Conservation (phyloP, 2,113 vertebrate species). For the Prolemur simus region DNA sequence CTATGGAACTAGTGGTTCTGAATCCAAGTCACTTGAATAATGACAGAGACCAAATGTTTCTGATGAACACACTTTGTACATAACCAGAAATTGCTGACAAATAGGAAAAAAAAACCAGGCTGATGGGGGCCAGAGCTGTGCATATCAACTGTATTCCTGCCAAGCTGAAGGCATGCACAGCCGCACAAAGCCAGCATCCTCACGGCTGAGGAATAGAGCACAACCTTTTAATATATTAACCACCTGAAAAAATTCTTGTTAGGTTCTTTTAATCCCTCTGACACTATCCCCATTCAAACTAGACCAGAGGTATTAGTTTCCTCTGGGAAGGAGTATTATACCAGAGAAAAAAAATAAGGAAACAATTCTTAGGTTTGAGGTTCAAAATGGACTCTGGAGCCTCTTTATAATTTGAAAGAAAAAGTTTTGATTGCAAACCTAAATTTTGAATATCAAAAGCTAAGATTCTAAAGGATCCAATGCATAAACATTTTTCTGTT, state of each 20-base stretch:
- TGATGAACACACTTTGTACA: neutral
- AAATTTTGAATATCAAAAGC: neutral
- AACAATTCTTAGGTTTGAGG: neutral
- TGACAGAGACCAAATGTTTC: neutral
- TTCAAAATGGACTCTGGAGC: neutral
- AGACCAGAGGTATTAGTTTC: neutral
- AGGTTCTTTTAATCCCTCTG: neutral
- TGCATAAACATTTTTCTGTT: neutral
- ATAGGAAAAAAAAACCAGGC: neutral
- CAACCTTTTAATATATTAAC: neutral
- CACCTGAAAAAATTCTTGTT: neutral
- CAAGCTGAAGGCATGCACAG: neutral
- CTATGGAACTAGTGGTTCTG: neutral
- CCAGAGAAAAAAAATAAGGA: neutral
- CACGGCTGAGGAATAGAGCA: neutral
- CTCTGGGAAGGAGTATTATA: neutral
- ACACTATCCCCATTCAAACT: neutral
- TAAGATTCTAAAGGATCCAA: neutral
- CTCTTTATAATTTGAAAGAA: neutral
- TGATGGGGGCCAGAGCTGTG: neutral
- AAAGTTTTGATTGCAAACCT: neutral
- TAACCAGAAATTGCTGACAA: neutral
- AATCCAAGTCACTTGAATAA: conserved; percentile 41
- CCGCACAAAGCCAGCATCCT: neutral
- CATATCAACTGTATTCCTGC: neutral